These are phyloP conservation scores for Phoxinus phoxinus DNA, from an alignment of 2,113 vertebrate genomes.

Conservation along the genomic window DNA sequence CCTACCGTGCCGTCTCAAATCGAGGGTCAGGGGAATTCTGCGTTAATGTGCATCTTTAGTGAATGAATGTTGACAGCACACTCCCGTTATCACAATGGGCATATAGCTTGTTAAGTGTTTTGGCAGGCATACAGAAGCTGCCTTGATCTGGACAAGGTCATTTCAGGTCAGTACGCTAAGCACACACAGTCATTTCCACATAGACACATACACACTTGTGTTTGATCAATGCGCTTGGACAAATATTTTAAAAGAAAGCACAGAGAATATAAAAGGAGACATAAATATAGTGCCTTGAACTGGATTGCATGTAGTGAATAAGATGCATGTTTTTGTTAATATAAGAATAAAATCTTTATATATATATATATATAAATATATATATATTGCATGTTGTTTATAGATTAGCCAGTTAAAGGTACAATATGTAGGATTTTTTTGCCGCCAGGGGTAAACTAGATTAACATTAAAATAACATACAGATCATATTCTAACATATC, in stretches of 20 bases:
- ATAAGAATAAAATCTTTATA: not conserved
- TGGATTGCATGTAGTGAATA: not conserved
- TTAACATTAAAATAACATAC: too few relatives aligned
- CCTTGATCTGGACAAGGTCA: not conserved
- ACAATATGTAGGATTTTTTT: too few relatives aligned
- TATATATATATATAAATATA: too few relatives aligned
- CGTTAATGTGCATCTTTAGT: slow-evolving; percentile 33
- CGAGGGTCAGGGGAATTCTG: slow-evolving; percentile 56
- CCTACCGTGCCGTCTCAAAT: slow-evolving; percentile 16
- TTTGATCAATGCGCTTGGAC: not conserved
- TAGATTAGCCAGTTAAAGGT: not conserved
- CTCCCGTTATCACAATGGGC: slow-evolving; percentile 67
- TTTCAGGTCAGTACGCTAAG: slow-evolving; percentile 7
- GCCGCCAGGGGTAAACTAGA: too few relatives aligned
- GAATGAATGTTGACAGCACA: slow-evolving; percentile 61
- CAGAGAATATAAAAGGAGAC: not conserved
- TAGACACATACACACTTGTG: not conserved
- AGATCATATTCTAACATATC: too few relatives aligned
- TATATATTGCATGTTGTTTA: too few relatives aligned
- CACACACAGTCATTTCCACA: not conserved
- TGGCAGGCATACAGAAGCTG: slow-evolving; percentile 32
- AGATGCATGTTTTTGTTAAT: not conserved
- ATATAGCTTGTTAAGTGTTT: slow-evolving; percentile 63
- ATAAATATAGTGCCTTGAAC: not conserved
- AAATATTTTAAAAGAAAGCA: slow-evolving; percentile 4